Base-by-base conservation (phyloP, 2,113 vertebrate species). In the Prionailurus viverrinus region DNA sequence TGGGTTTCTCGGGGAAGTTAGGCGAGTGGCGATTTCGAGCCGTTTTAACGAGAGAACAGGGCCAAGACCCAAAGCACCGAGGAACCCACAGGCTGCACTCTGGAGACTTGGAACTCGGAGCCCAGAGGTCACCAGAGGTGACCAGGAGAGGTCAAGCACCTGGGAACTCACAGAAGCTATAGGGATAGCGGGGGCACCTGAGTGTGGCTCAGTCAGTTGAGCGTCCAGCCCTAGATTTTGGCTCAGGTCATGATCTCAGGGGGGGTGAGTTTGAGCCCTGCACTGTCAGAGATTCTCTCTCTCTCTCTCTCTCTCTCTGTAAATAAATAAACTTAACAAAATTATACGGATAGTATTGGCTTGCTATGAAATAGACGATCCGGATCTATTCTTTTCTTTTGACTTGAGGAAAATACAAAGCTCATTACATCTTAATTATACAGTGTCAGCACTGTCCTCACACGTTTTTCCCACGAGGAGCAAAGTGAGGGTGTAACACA, bases 311-410 rank as follows among this genome's bases (percentile, higher is more conserved):
- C 19, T 61, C 21, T 61, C 58, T 61, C 21, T 25, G 58, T 61
- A 61, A 61, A 61, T 61, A 61, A 61, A 25, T 23, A 8, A 61
- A 23, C 21, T 23, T 23, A 61, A 61, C 11, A 61, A 12, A 4
- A 0, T 2, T n/a, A 2, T 1, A 21, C 23, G 23, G 27, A 39
- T 4, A 23, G 33, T 1, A 7, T 3, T 51, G 58, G 6, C 25
- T 41, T 48, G 10, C 33, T 36, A 36, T 48, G n/a, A 66, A 61
- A 51, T 29, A 36, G 21, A 84, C 19, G 12, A 3, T 1, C 51
- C 1, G 45, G 4, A 48, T n/a, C 45, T 81, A 29, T 7, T 65
- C 61, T 58, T 91, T 73, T 39, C 36, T 45, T 81, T 65, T 3
- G 69, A 81, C 8, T 36, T 58, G 3, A 76, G 21, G 25, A 91